phyloP scores from a whole-genome alignment of 2,113 vertebrate genomes.

The Sinocyclocheilus anshuiensis region DNA sequence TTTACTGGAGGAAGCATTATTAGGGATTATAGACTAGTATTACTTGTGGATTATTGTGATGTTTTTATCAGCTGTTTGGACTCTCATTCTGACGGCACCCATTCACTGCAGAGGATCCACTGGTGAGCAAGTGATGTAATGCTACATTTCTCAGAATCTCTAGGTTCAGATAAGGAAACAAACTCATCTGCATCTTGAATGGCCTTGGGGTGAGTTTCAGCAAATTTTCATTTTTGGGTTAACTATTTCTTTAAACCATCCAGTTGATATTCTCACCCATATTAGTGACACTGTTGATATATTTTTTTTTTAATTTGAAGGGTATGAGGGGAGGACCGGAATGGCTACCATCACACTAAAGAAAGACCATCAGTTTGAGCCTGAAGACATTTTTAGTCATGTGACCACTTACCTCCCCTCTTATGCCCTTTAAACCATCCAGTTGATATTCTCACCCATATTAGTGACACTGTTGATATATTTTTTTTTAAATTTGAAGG shows the following conservation, averaged over 20 bases:
- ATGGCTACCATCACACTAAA: constrained; percentile 80
- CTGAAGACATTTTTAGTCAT: constrained; percentile 67
- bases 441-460: not conserved
- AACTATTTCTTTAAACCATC: not conserved
- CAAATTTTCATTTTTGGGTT: no score
- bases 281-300: not conserved
- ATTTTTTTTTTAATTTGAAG: constrained; percentile 64
- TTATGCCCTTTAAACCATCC: not conserved
- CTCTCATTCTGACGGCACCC: no score
- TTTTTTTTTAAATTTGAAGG: constrained; percentile 66
- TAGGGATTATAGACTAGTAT: no score
- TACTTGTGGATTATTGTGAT: no score
- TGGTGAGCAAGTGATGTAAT: no score
- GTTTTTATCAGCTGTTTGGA: no score
- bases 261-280: not conserved
- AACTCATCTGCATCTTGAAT: no score
- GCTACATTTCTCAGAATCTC: no score
- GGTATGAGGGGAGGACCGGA: constrained; percentile 81
- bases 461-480: not conserved
- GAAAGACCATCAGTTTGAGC: constrained; percentile 73
- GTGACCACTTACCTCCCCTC: constrained; percentile 74
- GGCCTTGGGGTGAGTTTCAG: no score
- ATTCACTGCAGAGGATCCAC: no score
- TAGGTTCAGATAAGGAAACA: no score
- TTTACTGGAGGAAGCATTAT: no score